A percentile compares a stretch with the other conserved stretches of the same genome.
These are phyloP conservation scores for Vanessa tameamea DNA, from an alignment of 1,140 invertebrate species.

Conservation along the genomic window DNA sequence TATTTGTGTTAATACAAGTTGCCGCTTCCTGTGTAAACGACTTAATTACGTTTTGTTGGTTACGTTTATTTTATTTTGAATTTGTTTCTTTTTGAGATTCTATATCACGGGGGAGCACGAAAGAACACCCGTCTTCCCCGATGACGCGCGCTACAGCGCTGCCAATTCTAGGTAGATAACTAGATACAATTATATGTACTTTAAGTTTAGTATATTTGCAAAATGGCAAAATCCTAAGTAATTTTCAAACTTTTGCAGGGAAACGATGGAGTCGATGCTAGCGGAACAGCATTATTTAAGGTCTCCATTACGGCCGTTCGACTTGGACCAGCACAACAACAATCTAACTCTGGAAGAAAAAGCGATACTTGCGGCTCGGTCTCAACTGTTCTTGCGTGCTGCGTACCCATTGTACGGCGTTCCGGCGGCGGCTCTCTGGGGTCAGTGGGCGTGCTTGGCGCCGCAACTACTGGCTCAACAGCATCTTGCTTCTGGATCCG, in stretches of 20 bases:
- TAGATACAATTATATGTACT: constrained; percentile 50
- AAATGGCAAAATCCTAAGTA: constrained; percentile 28
- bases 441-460: constrained; percentile 83
- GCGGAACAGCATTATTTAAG: constrained; percentile 88
- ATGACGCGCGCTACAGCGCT: constrained; percentile 74
- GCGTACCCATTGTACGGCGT: constrained; percentile 84
- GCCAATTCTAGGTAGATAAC: constrained; percentile 69
- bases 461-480: constrained; percentile 81
- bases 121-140: constrained; percentile 71
- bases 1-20: constrained; percentile 33
- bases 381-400: constrained; percentile 84
- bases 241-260: constrained; percentile 80
- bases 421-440: constrained; percentile 81
- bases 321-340: constrained; percentile 86
- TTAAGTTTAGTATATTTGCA: constrained; percentile 18
- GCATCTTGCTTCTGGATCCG: constrained; percentile 71
- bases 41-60: constrained; percentile 25
- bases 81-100: constrained; percentile 79
- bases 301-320: constrained; percentile 87
- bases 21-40: constrained; percentile 24
- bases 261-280: constrained; percentile 91
- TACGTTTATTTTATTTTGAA: constrained; percentile 66
- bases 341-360: constrained; percentile 89
- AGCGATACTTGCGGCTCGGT: constrained; percentile 85
- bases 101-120: constrained; percentile 79